phyloP scores from a whole-genome alignment of 2,797 vertebrate species.

The Distichodus sexfasciatus region DNA sequence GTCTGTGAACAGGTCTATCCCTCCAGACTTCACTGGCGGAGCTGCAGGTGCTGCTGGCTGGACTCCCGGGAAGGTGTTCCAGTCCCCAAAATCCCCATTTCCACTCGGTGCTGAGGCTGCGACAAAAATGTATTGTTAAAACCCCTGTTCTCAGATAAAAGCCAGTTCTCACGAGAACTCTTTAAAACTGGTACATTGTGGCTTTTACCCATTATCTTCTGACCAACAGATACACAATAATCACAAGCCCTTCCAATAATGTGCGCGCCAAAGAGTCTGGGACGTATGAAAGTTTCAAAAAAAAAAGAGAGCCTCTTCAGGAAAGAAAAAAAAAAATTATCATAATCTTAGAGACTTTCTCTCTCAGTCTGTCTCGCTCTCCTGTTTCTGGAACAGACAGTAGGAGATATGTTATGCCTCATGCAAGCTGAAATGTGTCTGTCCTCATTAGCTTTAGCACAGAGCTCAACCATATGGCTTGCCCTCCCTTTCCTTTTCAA shows the following conservation, averaged over 20 bases:
- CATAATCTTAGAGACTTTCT: slow-evolving; percentile 33
- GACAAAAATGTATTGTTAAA: slow-evolving; percentile 24
- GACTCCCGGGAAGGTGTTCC: slow-evolving; percentile 88
- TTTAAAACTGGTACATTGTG: no score
- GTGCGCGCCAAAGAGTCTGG: background rate
- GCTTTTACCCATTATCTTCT: no score
- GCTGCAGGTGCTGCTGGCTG: slow-evolving; percentile 63
- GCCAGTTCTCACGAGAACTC: slow-evolving; percentile 41
- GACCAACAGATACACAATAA: no score
- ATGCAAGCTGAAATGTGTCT: slow-evolving; percentile 85
- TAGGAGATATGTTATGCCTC: slow-evolving; percentile 75
- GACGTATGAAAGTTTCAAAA: no score
- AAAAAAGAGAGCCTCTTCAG: no score
- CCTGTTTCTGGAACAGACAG: slow-evolving; percentile 29
- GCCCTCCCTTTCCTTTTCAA: slow-evolving; percentile 66
- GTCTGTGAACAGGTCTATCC: slow-evolving; percentile 74
- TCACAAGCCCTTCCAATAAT: no score
- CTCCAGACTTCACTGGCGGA: slow-evolving; percentile 64
- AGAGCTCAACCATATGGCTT: slow-evolving; percentile 86
- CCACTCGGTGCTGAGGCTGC: slow-evolving; percentile 74
- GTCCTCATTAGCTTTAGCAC: slow-evolving; percentile 88
- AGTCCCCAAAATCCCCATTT: slow-evolving; percentile 92
- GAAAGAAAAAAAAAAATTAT: background rate
- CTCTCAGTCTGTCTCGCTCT: slow-evolving; percentile 45
- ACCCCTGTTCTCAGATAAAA: no score